Base-by-base conservation (phyloP, 2,888 invertebrate species). In the Catocala nupta region DNA sequence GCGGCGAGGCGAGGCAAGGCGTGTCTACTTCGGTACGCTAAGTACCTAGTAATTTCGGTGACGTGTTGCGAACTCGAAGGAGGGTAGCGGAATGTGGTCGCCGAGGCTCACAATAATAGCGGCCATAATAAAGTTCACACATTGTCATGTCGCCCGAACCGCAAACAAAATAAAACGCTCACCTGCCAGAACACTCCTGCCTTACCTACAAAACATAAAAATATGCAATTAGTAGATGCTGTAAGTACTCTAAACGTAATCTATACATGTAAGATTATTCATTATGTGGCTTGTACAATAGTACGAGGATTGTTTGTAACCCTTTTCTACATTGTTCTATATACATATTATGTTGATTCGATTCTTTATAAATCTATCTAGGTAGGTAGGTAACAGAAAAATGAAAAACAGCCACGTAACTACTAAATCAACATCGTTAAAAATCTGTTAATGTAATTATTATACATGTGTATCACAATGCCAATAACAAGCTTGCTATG, bases 161-260 rank as follows among this genome's bases (percentile, higher is more conserved):
- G 84, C 87, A 87, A 87, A 89, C 72, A 84, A 84, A 88, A 85
- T 83, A 89, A 88, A 89, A 88, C 81, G 79, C 88, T 88, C 88
- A 87, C 88, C 87, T 83, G 84, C 81, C 78, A 65, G 68, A 78
- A 86, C 83, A 81, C 85, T 85, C 83, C 77, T 75, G 75, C 78
- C 90, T 90, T 91, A 91, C 91, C 92, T 91, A 91, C 82, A 83
- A 90, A 81, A 88, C 81, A 87, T 85, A 88, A 87, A 87, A 86
- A 80, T 76, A 81, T 73, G 82, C 81, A 77, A 84, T 89, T 87
- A 87, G 79, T 82, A 70, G 63, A 78, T 71, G 72, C 71, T 72
- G 68, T 9, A 55, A 56, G 60, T 64, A 53, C 58, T 25, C 3
- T 25, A 25, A 25, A 25, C 25, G 25, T 25, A 3, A 25, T 25